These are phyloP conservation scores for Drosophila triauraria DNA, from an alignment of 1,140 invertebrate species.

Conservation along the genomic window DNA sequence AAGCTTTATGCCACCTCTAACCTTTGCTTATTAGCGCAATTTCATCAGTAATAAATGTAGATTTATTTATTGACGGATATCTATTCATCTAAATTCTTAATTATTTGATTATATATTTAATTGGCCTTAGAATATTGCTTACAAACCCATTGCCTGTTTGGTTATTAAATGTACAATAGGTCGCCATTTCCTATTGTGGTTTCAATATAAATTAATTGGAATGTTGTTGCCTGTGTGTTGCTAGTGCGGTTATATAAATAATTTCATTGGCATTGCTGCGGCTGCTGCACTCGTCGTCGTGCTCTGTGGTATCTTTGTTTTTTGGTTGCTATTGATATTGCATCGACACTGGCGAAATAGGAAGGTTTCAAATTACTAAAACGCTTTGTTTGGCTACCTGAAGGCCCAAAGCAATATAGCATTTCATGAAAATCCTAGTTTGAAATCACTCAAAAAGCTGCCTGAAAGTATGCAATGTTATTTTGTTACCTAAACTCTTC, in stretches of 20 bases:
- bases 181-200: constrained; percentile 17
- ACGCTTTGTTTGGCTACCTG: neutral
- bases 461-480: neutral
- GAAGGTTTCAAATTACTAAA: neutral
- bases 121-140: neutral
- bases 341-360: neutral
- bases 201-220: constrained; percentile 38
- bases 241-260: constrained; percentile 21
- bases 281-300: neutral
- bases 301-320: neutral
- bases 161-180: constrained; percentile 19
- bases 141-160: constrained; percentile 9
- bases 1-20: too few relatives aligned
- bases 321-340: constrained; percentile 1
- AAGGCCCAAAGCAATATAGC: neutral
- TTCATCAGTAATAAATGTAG: too few relatives aligned
- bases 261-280: constrained; percentile 26
- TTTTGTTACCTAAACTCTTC: neutral
- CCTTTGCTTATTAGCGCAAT: too few relatives aligned
- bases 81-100: too few relatives aligned
- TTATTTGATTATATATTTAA: too few relatives aligned
- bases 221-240: constrained; percentile 19
- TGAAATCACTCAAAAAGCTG: neutral
- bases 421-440: too few relatives aligned
- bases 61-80: too few relatives aligned